Conservation (phyloP, 2,797 vertebrate genomes). For the Benthosema pterotum region DNA sequence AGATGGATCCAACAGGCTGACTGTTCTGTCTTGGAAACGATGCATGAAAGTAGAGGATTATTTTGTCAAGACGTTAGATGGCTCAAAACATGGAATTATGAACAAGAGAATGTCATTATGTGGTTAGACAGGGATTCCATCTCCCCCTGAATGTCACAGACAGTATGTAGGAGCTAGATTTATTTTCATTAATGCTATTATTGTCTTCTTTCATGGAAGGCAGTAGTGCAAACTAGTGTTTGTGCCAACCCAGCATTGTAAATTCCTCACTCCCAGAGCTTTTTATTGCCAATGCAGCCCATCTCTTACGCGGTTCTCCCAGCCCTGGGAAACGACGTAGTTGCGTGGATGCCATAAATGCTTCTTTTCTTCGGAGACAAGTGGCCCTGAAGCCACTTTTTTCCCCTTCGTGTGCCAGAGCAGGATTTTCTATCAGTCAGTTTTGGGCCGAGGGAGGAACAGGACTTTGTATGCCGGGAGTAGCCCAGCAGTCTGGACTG, state of each 20-base stretch:
- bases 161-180: slow-evolving; percentile 7
- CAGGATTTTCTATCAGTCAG: slow-evolving; percentile 38
- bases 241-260: slow-evolving; percentile 45
- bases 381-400: slow-evolving; percentile 51
- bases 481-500: slow-evolving; percentile 22
- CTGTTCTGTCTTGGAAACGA: slow-evolving; percentile 28
- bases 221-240: slow-evolving; percentile 9
- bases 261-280: slow-evolving; percentile 46
- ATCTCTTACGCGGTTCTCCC: slow-evolving; percentile 22
- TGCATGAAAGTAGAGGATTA: slow-evolving; percentile 30
- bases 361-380: slow-evolving; percentile 44
- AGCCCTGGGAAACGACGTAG: slow-evolving; percentile 32
- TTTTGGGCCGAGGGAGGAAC: slow-evolving; percentile 12
- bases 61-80: slow-evolving; percentile 30
- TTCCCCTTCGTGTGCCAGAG: slow-evolving; percentile 47
- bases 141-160: slow-evolving; percentile 14
- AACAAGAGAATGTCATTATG: slow-evolving; percentile 37
- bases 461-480: slow-evolving; percentile 31
- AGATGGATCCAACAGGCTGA: neutral
- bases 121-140: slow-evolving; percentile 19
- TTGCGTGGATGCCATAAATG: slow-evolving; percentile 55
- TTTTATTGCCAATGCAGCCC: slow-evolving; percentile 24
- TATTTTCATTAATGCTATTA: neutral
- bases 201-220: slow-evolving; percentile 13
- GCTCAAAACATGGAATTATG: slow-evolving; percentile 41